Conservation (phyloP, 1,140 invertebrate genomes). For the Drosophila tristis region DNA sequence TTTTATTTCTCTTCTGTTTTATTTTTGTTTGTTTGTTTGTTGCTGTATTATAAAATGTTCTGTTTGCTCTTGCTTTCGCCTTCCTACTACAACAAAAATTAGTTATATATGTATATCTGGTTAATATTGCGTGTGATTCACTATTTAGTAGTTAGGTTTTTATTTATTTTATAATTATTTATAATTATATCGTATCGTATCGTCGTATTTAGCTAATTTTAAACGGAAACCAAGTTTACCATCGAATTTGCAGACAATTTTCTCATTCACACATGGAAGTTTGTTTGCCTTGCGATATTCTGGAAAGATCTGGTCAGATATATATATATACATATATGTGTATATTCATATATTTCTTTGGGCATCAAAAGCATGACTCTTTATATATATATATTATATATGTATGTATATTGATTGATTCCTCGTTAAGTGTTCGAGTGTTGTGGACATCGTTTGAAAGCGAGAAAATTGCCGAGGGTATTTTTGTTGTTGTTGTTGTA, state of each 20-base stretch:
- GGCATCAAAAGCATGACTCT: slow-evolving; percentile 80
- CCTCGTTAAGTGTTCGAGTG: slow-evolving; percentile 46
- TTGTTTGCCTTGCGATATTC: slow-evolving; percentile 25
- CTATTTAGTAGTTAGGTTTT: slow-evolving; percentile 69
- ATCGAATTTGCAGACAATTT: slow-evolving; percentile 51
- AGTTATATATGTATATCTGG: slow-evolving; percentile 47
- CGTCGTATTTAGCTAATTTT: slow-evolving; percentile 42
- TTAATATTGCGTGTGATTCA: slow-evolving; percentile 80
- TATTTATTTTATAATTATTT: no score
- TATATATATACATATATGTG: slow-evolving; percentile 13
- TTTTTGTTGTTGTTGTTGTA: slow-evolving; percentile 8
- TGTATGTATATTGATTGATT: slow-evolving; percentile 23
- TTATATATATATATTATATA: slow-evolving; percentile 50
- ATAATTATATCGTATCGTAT: slow-evolving; percentile 30
- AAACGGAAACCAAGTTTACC: slow-evolving; percentile 52
- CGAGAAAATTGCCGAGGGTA: slow-evolving; percentile 57
- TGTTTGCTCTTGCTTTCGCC: slow-evolving; percentile 8
- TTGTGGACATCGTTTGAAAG: slow-evolving; percentile 53
- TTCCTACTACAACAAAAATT: slow-evolving; percentile 53
- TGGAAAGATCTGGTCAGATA: slow-evolving; percentile 26
- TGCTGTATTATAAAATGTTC: slow-evolving; percentile 68
- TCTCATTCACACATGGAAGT: slow-evolving; percentile 45
- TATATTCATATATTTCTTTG: slow-evolving; percentile 59
- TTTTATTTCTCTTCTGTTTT: slow-evolving; percentile 47
- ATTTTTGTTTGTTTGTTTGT: slow-evolving; percentile 57